A percentile compares a stretch with the other conserved stretches of the same genome.
Evolutionary conservation across 2,888 invertebrate species (phyloP).

Genomic region (Scaptomyza reducta): DNA sequence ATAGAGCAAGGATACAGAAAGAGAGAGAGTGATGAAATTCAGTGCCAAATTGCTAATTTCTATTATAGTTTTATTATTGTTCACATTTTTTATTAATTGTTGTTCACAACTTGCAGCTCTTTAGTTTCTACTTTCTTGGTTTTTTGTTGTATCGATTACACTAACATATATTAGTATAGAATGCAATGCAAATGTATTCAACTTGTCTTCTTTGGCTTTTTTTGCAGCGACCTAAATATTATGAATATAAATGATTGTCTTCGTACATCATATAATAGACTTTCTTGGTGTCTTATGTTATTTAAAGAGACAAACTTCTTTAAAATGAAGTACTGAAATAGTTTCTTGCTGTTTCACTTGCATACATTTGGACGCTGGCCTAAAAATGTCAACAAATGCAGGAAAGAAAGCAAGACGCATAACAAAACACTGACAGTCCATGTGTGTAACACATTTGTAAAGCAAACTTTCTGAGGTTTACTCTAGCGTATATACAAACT

Average conservation of each 20-base stretch:
- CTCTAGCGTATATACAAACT: background rate
- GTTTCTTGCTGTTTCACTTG: slow-evolving; percentile 15
- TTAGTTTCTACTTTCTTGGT: background rate
- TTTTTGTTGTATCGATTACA: background rate
- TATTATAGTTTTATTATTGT: background rate
- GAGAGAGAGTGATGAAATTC: background rate
- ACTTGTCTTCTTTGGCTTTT: too few species aligned
- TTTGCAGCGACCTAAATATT: too few species aligned
- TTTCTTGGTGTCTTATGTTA: background rate
- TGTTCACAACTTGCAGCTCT: background rate
- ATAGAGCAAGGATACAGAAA: too few species aligned
- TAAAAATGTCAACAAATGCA: slow-evolving; percentile 51
- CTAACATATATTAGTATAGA: too few species aligned
- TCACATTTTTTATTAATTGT: background rate
- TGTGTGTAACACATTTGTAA: slow-evolving; percentile 51
- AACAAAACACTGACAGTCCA: slow-evolving; percentile 17
- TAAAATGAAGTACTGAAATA: background rate
- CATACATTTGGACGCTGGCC: slow-evolving; percentile 32
- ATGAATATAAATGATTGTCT: too few species aligned
- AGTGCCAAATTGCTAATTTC: background rate
- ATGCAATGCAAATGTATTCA: too few species aligned
- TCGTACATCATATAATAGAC: background rate
- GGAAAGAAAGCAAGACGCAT: slow-evolving; percentile 39
- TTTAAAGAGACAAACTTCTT: background rate
- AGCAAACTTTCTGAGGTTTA: slow-evolving; percentile 66